These are phyloP conservation scores for Chromobotia macracanthus DNA, from an alignment of 2,797 vertebrate species.

Conservation along the genomic window DNA sequence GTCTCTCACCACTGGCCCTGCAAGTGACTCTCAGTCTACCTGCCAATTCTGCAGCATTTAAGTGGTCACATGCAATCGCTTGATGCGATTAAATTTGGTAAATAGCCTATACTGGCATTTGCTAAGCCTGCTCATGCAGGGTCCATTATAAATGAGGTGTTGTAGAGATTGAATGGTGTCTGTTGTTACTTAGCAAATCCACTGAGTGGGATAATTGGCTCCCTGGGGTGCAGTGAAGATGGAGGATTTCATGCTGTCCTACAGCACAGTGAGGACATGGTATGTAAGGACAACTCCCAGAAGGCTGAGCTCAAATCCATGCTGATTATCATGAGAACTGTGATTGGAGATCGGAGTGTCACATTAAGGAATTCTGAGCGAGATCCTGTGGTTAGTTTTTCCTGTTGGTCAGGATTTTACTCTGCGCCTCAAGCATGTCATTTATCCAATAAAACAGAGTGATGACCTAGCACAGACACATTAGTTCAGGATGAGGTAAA, in stretches of 20 bases:
- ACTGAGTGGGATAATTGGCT: slow-evolving; percentile 79
- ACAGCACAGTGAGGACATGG: neutral
- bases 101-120: slow-evolving; percentile 34
- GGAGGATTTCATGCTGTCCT: slow-evolving; percentile 24
- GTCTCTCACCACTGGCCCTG: slow-evolving; percentile 8
- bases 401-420: neutral
- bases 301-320: neutral
- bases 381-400: neutral
- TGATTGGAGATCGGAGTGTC: neutral
- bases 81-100: slow-evolving; percentile 41
- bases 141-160: slow-evolving; percentile 35
- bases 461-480: slow-evolving; percentile 12
- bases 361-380: neutral
- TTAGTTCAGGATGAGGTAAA: slow-evolving; percentile 4
- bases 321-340: neutral
- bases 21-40: slow-evolving; percentile 23
- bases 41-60: slow-evolving; percentile 14
- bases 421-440: neutral
- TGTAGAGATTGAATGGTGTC: slow-evolving; percentile 69
- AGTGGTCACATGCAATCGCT: neutral
- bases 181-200: slow-evolving; percentile 76
- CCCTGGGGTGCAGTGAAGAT: slow-evolving; percentile 72
- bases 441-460: neutral
- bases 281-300: neutral
- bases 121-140: slow-evolving; percentile 19